Percentiles rank a stretch among this genome's conserved stretches.
Conservation (phyloP, 2,888 invertebrate species). For the Junonia oenone region DNA sequence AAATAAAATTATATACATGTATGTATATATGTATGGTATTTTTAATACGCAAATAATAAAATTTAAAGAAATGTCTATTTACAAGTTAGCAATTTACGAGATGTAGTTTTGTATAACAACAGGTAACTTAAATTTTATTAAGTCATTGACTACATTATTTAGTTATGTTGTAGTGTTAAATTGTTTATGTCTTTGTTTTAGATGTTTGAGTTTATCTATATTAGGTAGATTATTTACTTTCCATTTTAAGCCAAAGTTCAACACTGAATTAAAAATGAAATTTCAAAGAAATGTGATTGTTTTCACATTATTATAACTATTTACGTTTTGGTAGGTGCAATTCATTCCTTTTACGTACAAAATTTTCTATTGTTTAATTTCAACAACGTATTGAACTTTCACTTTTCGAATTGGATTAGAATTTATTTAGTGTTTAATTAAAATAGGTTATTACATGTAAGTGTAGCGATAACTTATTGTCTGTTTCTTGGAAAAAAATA, state of each 20-base stretch:
- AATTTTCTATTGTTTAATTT: slow-evolving; percentile 27
- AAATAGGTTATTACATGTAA: slow-evolving; percentile 38
- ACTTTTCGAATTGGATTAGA: slow-evolving; percentile 28
- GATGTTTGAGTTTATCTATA: slow-evolving; percentile 58
- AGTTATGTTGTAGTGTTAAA: slow-evolving; percentile 56
- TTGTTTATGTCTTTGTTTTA: slow-evolving; percentile 71
- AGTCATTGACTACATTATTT: slow-evolving; percentile 6
- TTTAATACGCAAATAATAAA: background rate
- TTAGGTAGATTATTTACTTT: slow-evolving; percentile 38
- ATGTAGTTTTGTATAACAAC: slow-evolving; percentile 7
- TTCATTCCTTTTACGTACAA: slow-evolving; percentile 33
- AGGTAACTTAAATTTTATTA: slow-evolving; percentile 3
- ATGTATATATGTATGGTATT: background rate
- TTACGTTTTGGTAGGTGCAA: slow-evolving; percentile 23
- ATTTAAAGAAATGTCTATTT: background rate
- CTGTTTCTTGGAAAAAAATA: slow-evolving; percentile 42
- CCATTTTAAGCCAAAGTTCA: slow-evolving; percentile 55
- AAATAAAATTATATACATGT: background rate
- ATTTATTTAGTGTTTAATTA: slow-evolving; percentile 33
- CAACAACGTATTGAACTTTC: slow-evolving; percentile 26
- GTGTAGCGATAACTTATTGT: slow-evolving; percentile 49
- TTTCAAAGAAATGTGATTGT: slow-evolving; percentile 1
- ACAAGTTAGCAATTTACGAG: slow-evolving; percentile 2
- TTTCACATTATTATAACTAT: slow-evolving; percentile 4
- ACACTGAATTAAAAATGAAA: slow-evolving; percentile 31